Percentiles rank a stretch among this genome's conserved stretches.
phyloP scores from a whole-genome alignment of 1,140 invertebrate species.

The Drosophila asahinai region DNA sequence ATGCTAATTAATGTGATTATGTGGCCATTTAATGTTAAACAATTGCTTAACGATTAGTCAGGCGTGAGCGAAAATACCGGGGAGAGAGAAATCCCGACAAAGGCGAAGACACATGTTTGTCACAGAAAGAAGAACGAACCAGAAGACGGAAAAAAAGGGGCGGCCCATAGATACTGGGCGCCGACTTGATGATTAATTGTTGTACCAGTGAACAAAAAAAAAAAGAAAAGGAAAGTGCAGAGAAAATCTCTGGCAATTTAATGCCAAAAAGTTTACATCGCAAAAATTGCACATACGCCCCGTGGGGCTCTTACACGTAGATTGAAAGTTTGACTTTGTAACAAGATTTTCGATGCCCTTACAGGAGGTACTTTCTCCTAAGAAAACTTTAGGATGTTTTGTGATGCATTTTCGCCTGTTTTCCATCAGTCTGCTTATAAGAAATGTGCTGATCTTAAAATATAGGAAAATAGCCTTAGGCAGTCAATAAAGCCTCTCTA shows the following conservation, averaged over 20 bases:
- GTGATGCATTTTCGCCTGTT: neutral
- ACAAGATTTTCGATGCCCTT: slow-evolving; percentile 11
- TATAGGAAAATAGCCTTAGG: too few species aligned
- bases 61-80: slow-evolving; percentile 48
- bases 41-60: slow-evolving; percentile 83
- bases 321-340: slow-evolving; percentile 47
- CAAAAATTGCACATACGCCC: slow-evolving; percentile 69
- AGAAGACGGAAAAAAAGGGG: slow-evolving; percentile 3
- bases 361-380: too few species aligned
- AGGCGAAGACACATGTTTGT: slow-evolving; percentile 36
- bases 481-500: too few species aligned
- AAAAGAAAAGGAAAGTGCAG: slow-evolving; percentile 31
- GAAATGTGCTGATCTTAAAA: neutral
- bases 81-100: neutral
- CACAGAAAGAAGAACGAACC: neutral
- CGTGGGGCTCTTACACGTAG: slow-evolving; percentile 39
- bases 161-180: slow-evolving; percentile 9
- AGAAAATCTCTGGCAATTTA: slow-evolving; percentile 66
- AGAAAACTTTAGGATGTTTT: neutral
- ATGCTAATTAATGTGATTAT: slow-evolving; percentile 84
- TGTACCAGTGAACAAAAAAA: slow-evolving; percentile 37
- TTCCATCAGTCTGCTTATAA: neutral
- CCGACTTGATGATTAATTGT: slow-evolving; percentile 71
- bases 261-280: slow-evolving; percentile 73
- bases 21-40: slow-evolving; percentile 79